Conservation (phyloP, 2,113 vertebrate species). For the Cyanistes caeruleus region DNA sequence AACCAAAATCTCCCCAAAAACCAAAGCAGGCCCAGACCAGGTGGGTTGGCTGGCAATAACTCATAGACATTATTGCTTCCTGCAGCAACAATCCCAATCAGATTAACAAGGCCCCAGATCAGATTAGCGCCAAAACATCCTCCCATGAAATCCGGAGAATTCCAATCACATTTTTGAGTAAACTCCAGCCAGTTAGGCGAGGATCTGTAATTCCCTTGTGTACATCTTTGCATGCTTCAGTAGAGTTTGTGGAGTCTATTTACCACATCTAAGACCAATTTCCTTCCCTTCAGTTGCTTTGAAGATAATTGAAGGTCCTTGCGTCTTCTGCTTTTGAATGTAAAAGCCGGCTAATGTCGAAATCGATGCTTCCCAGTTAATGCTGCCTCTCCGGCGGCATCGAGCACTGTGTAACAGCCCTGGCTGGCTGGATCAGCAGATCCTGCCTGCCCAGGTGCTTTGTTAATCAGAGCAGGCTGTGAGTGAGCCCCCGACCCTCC, state of each 20-base stretch:
- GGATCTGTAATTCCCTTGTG: constrained; percentile 29
- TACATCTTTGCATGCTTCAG: constrained; percentile 67
- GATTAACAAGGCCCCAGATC: background rate
- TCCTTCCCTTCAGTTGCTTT: constrained; percentile 80
- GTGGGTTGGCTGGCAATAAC: accelerated
- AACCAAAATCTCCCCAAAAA: too few relatives aligned
- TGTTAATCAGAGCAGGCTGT: constrained; percentile 61
- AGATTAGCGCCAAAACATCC: background rate
- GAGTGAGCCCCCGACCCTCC: background rate
- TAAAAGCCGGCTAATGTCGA: constrained; percentile 76
- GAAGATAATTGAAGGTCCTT: constrained; percentile 81
- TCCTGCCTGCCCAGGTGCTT: constrained; percentile 42
- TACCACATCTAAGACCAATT: constrained; percentile 83
- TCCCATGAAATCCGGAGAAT: background rate
- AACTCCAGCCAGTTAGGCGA: background rate
- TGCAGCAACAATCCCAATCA: background rate
- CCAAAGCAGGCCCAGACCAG: background rate
- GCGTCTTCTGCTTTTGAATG: constrained; percentile 77
- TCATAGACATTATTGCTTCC: background rate
- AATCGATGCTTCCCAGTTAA: constrained; percentile 77
- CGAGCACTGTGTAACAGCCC: constrained; percentile 4
- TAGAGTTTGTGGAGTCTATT: constrained; percentile 75
- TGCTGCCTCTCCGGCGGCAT: constrained; percentile 27
- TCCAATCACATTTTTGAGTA: constrained; percentile 36
- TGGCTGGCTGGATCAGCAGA: constrained; percentile 21